Base-by-base conservation (phyloP, 2,797 vertebrate genomes). In the Amphiprion clarkii region DNA sequence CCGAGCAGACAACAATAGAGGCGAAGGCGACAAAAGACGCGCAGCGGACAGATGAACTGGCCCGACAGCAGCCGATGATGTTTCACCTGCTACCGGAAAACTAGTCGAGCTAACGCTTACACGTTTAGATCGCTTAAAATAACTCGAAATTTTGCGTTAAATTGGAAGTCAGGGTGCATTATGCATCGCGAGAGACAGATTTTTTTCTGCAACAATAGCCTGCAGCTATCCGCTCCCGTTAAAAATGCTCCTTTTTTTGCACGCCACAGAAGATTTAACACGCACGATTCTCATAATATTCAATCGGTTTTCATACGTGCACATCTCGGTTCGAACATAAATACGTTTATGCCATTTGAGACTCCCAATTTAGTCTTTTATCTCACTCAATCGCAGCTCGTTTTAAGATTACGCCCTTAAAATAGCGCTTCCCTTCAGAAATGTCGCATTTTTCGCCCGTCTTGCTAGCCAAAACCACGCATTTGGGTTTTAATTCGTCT, bases 1-100 rank as follows among this genome's bases (percentile, higher is more conserved):
- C 88, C 85, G 84, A 82, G 89, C 92, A 93, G 92, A 94, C 91
- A 93, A 93, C 93, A 93, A 92, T 90, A 92, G 90, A 87, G 85
- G 86, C 76, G 79, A 83, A 91, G 91, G 89, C 91, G 93, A 94
- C 91, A 91, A 90, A 90, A 93, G 93, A 93, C 91, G 87, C 87
- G 86, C 90, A 87, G 88, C 76, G 89, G 78, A 88, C 83, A 69
- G 78, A 86, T 58, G 85, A 86, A 73, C 53, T 63, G 85, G 56
- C 74, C 74, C 78, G 55, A 63, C 66, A 61, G 83, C 82, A 71
- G 71, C 75, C 82, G 42, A 4, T 29, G 63, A 74, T 57, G 51
- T 36, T 81, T 75, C 87, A 83, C 76, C 81, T 89, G 86, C 82
- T 74, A 31, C 79, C 57, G 67, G 48, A 39, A 62, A 74, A 58